Percentiles rank a stretch among this genome's conserved stretches.
These are phyloP conservation scores for Netelia melanura DNA, from an alignment of 2,888 invertebrate genomes.

Conservation along the genomic window DNA sequence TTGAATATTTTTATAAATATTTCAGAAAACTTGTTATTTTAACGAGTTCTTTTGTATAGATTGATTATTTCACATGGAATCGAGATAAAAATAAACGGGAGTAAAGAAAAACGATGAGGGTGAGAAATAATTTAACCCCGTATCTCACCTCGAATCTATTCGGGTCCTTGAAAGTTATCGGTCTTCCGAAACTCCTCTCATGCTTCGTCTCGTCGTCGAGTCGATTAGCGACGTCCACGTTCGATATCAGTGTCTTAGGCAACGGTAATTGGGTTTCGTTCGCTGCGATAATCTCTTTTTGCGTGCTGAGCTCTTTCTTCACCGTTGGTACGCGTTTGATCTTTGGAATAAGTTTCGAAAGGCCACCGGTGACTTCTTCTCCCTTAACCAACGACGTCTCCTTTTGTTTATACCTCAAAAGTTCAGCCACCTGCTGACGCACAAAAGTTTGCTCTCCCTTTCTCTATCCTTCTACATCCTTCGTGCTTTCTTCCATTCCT, in stretches of 20 bases:
- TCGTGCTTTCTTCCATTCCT: slow-evolving; percentile 9
- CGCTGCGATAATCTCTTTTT: slow-evolving; percentile 77
- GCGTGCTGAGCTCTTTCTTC: slow-evolving; percentile 82
- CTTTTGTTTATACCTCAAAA: slow-evolving; percentile 77
- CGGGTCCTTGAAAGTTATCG: slow-evolving; percentile 35
- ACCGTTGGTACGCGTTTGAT: slow-evolving; percentile 79
- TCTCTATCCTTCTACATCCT: slow-evolving; percentile 15
- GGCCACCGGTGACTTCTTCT: slow-evolving; percentile 46
- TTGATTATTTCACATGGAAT: too few species aligned
- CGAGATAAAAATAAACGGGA: too few species aligned
- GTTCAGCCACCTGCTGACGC: slow-evolving; percentile 76
- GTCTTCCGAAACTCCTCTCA: slow-evolving; percentile 26
- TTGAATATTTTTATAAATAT: too few species aligned
- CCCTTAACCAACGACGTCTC: slow-evolving; percentile 40
- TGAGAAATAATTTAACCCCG: neutral
- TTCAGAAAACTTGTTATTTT: too few species aligned
- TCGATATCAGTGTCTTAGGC: slow-evolving; percentile 48
- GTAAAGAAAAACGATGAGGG: too few species aligned
- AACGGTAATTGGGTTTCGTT: slow-evolving; percentile 48
- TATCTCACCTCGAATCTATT: slow-evolving; percentile 59
- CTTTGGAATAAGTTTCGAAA: slow-evolving; percentile 53
- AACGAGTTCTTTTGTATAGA: too few species aligned
- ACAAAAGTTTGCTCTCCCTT: slow-evolving; percentile 58
- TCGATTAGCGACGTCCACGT: slow-evolving; percentile 60
- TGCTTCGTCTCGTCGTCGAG: slow-evolving; percentile 55